Evolutionary conservation across 1,140 invertebrate species (phyloP).

Genomic region (Drosophila pectinifera): DNA sequence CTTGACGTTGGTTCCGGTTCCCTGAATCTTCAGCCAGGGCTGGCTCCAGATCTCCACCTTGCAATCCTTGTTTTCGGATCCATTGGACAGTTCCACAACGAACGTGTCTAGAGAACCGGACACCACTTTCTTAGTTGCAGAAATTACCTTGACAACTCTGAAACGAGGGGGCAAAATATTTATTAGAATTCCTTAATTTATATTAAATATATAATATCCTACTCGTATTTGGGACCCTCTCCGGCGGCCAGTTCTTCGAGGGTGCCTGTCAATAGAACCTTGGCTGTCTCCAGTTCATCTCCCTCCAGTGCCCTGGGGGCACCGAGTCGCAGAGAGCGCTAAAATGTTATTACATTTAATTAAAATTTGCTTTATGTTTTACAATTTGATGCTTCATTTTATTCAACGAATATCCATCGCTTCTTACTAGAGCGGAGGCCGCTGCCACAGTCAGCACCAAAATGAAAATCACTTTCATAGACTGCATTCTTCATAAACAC

Average conservation of each 20-base stretch:
- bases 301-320: slow-evolving; percentile 19
- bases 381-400: too few species aligned
- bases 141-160: neutral
- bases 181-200: too few species aligned
- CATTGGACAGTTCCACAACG: neutral
- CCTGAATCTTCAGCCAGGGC: neutral
- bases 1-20: slow-evolving; percentile 1
- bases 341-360: neutral
- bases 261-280: slow-evolving; percentile 21
- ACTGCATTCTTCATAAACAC: slow-evolving; percentile 5
- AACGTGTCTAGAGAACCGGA: neutral
- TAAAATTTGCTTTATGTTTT: too few species aligned
- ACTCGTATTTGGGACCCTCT: slow-evolving; percentile 52
- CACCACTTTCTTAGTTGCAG: neutral
- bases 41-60: slow-evolving; percentile 7
- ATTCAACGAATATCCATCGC: neutral
- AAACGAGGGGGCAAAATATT: too few species aligned
- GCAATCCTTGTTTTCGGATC: slow-evolving; percentile 6
- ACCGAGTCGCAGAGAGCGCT: neutral
- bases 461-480: slow-evolving; percentile 11
- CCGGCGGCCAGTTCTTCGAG: slow-evolving; percentile 44
- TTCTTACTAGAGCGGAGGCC: slow-evolving; percentile 1
- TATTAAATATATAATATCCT: too few species aligned
- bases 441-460: neutral
- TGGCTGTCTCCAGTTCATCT: slow-evolving; percentile 36